phyloP scores from a whole-genome alignment of 2,113 vertebrate genomes.

The Phycodurus eques region DNA sequence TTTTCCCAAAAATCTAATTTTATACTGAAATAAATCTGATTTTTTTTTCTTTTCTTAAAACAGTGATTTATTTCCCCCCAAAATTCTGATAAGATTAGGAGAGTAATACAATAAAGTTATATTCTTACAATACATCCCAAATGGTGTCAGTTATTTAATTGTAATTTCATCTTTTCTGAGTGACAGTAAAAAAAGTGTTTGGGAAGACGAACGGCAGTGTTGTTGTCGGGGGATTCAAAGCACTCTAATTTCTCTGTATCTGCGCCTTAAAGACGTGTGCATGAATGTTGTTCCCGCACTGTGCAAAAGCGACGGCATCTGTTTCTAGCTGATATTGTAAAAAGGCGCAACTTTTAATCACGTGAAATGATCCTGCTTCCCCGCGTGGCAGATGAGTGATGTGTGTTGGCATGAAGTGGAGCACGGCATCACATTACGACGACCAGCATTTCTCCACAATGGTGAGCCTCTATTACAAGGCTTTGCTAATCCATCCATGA shows the following conservation, averaged over 20 bases:
- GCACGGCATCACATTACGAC: constrained; percentile 40
- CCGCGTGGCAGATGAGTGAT: constrained; percentile 52
- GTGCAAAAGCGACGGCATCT: constrained; percentile 47
- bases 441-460: constrained; percentile 52
- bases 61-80: too few relatives aligned
- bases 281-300: constrained; percentile 33
- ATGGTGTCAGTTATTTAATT: constrained; percentile 28
- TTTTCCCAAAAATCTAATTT: too few relatives aligned
- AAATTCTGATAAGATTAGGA: too few relatives aligned
- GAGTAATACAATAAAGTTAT: too few relatives aligned
- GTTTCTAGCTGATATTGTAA: constrained; percentile 61
- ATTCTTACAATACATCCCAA: neutral
- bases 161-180: constrained; percentile 37
- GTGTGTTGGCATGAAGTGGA: constrained; percentile 49
- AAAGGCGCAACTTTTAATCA: constrained; percentile 36
- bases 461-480: constrained; percentile 69
- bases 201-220: constrained; percentile 31
- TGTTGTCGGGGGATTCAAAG: constrained; percentile 44
- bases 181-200: constrained; percentile 27
- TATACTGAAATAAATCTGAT: too few relatives aligned
- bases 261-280: constrained; percentile 39
- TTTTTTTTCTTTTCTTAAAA: too few relatives aligned
- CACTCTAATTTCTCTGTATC: constrained; percentile 37
- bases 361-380: constrained; percentile 47
- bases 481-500: constrained; percentile 70